Percentiles rank a stretch among this genome's conserved stretches.
These are phyloP conservation scores for Leptobrachium ailaonicum DNA, from an alignment of 2,113 vertebrate species.

Conservation along the genomic window DNA sequence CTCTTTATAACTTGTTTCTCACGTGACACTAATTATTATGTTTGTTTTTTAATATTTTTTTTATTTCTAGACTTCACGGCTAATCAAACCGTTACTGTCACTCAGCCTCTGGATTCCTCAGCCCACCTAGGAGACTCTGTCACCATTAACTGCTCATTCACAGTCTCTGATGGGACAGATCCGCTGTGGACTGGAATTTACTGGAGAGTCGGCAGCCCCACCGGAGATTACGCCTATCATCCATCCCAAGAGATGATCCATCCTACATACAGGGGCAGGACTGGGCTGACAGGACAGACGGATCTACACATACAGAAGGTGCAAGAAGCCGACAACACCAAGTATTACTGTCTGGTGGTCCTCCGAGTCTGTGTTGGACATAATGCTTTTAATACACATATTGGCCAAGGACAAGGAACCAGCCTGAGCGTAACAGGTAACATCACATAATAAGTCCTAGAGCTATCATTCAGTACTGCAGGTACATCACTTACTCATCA, in stretches of 20 bases:
- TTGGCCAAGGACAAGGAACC: constrained; percentile 6
- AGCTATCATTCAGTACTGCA: no score
- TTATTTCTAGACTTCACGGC: no score
- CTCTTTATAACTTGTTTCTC: no score
- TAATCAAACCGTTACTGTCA: background rate
- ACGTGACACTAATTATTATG: no score
- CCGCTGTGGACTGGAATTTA: background rate
- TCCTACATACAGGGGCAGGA: constrained; percentile 8
- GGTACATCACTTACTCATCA: no score
- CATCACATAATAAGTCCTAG: background rate
- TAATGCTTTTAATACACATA: background rate
- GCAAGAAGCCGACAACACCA: background rate
- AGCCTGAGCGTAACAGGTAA: background rate
- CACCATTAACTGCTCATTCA: constrained; percentile 9
- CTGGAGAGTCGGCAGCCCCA: constrained; percentile 20
- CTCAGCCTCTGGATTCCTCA: background rate
- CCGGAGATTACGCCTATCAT: constrained; percentile 25
- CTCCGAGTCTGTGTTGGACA: background rate
- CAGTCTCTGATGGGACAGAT: background rate
- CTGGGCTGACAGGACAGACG: background rate
- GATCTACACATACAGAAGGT: constrained; percentile 17
- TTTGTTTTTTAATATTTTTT: no score
- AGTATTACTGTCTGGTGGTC: constrained; percentile 22
- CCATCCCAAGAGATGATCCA: constrained; percentile 24
- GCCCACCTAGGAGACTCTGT: background rate